A percentile compares a stretch with the other conserved stretches of the same genome.
Evolutionary conservation across 2,113 vertebrate genomes (phyloP).

Genomic region (Pampusana beccarii): DNA sequence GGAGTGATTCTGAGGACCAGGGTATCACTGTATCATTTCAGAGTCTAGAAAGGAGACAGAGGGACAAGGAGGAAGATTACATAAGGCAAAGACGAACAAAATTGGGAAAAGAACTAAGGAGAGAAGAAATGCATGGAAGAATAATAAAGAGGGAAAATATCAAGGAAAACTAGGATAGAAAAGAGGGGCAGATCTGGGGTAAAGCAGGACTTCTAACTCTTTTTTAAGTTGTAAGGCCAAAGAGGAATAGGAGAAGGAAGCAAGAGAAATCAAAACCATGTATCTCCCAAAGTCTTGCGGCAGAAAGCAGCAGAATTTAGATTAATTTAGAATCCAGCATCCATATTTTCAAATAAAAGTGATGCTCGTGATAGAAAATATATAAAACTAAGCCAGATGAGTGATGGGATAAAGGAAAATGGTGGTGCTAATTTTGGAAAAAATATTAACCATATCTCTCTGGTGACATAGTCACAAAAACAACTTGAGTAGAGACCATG

Average conservation of each 20-base stretch:
- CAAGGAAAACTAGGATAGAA: not conserved
- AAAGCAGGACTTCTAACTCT: not conserved
- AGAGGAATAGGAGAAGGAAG: not conserved
- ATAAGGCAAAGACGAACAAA: not conserved
- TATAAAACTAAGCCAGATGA: not conserved
- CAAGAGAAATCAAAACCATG: not conserved
- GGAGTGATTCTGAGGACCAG: not conserved
- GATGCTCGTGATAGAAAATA: not conserved
- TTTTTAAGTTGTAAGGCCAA: not conserved
- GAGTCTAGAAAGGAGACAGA: not conserved
- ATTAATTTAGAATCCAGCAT: conserved; percentile 16
- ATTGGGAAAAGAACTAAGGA: not conserved
- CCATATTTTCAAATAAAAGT: conserved; percentile 20
- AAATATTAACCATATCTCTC: not conserved
- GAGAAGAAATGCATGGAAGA: not conserved
- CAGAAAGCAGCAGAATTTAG: conserved; percentile 1
- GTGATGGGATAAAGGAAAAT: not conserved
- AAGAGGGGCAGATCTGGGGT: not conserved
- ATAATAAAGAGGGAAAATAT: not conserved
- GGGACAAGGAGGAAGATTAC: not conserved
- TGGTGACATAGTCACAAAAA: not conserved
- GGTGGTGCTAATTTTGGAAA: not conserved
- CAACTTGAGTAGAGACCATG: not conserved
- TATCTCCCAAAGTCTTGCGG: not conserved
- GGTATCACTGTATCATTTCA: not conserved